Conservation (phyloP, 2,797 vertebrate genomes). For the Ceyx erithaca region DNA sequence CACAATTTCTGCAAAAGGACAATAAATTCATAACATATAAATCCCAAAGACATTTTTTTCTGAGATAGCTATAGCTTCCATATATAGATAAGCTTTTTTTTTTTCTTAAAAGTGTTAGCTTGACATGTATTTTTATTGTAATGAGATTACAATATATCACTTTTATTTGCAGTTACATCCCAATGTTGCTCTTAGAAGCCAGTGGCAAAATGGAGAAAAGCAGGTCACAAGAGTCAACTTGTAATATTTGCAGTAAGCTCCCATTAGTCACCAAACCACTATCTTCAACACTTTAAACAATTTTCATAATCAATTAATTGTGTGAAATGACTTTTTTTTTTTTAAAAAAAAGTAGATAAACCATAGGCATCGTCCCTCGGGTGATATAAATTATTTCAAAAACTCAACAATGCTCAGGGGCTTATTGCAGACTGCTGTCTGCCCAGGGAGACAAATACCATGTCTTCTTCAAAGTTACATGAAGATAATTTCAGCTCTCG, state of each 20-base stretch:
- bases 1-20: background rate
- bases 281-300: background rate
- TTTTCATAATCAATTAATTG: slow-evolving; percentile 74
- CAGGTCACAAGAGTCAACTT: background rate
- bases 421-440: slow-evolving; percentile 51
- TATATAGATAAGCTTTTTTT: background rate
- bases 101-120: background rate
- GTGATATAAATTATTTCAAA: slow-evolving; percentile 35
- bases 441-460: slow-evolving; percentile 28
- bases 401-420: background rate
- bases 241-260: background rate
- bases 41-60: background rate
- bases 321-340: slow-evolving; percentile 50
- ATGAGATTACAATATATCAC: background rate
- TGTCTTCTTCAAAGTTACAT: slow-evolving; percentile 61
- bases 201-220: background rate
- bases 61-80: background rate
- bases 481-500: slow-evolving; percentile 59
- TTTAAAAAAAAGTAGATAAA: slow-evolving; percentile 39
- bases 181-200: background rate
- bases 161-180: background rate
- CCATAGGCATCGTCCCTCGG: background rate
- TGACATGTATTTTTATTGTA: background rate
- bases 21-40: background rate
- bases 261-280: background rate